Conservation (phyloP, 2,113 vertebrate genomes). For the Aleadryas rufinucha region DNA sequence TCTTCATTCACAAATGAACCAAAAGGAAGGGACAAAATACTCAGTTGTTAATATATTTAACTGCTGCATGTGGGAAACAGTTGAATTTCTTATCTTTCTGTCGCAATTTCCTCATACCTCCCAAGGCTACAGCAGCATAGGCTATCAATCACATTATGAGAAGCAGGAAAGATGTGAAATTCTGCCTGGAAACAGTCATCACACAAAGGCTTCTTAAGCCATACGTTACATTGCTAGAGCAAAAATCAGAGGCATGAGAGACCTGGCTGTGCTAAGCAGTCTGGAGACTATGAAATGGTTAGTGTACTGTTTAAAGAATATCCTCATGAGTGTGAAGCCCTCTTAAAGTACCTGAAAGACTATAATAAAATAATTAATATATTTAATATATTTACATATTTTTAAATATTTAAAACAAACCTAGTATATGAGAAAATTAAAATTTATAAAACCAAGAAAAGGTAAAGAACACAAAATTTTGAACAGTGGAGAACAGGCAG, state of each 20-base stretch:
- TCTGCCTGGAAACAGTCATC: neutral
- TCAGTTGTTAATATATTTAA: neutral
- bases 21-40: neutral
- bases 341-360: neutral
- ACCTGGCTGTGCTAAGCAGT: neutral
- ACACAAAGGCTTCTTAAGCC: neutral
- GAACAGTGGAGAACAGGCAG: neutral
- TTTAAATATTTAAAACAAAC: neutral
- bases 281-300: neutral
- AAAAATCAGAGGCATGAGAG: neutral
- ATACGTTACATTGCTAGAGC: neutral
- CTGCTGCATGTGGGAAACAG: neutral
- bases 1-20: neutral
- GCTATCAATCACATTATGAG: neutral
- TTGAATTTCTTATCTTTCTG: neutral
- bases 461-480: neutral
- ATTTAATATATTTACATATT: neutral
- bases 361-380: neutral
- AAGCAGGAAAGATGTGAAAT: constrained; percentile 2
- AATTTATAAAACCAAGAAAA: neutral
- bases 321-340: neutral
- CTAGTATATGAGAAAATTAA: neutral
- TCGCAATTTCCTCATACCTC: neutral
- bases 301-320: neutral
- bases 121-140: neutral